Conservation (phyloP, 2,797 vertebrate genomes). For the Margarornis squamiger region DNA sequence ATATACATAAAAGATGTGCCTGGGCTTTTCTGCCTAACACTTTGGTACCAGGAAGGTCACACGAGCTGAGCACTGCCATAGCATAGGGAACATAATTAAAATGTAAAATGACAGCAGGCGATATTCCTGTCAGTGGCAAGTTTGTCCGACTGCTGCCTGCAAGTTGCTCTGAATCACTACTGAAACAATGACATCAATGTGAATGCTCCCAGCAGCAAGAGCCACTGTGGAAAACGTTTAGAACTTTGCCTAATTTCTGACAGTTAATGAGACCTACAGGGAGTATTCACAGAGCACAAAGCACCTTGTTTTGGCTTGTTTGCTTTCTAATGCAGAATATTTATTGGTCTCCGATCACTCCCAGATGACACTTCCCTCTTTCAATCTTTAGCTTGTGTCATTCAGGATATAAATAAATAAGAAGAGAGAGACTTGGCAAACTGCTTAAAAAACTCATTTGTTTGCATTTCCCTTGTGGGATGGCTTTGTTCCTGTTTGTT, state of each 20-base stretch:
- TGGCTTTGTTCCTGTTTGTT: not conserved
- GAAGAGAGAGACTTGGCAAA: not conserved
- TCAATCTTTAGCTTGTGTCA: not conserved
- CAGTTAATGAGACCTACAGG: conserved; percentile 54
- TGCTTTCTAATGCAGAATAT: conserved; percentile 19
- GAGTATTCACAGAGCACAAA: conserved; percentile 15
- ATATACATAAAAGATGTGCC: not conserved
- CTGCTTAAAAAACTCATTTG: not conserved
- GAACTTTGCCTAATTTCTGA: conserved; percentile 29
- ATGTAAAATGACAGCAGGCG: not conserved
- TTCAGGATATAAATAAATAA: not conserved
- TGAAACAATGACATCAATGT: conserved; percentile 6
- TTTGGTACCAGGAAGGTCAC: not conserved
- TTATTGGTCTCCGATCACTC: not conserved
- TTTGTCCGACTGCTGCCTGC: not conserved
- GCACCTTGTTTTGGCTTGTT: conserved; percentile 22
- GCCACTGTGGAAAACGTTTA: not conserved
- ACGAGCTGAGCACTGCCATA: not conserved
- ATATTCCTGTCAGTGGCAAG: not conserved
- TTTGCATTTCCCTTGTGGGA: not conserved
- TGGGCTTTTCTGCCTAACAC: not conserved
- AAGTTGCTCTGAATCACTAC: conserved; percentile 1
- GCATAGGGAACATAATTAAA: conserved; percentile 1
- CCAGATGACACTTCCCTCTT: not conserved
- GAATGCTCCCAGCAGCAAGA: conserved; percentile 1